A percentile compares a stretch with the other conserved stretches of the same genome.
Conservation (phyloP, 37 sponge, comb jelly and placozoan species). For the Hormiphora californensis region DNA sequence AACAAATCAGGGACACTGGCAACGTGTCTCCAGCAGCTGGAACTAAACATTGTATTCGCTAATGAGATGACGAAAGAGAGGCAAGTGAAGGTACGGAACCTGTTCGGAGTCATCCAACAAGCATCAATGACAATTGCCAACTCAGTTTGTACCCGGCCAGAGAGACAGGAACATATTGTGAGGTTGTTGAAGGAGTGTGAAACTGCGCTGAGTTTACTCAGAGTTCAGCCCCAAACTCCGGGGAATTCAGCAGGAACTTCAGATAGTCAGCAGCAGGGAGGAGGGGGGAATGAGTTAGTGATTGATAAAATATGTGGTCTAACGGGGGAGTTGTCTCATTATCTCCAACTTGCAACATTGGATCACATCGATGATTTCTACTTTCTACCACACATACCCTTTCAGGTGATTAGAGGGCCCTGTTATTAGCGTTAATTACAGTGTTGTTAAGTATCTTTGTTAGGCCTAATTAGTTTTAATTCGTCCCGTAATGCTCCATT, state of each 20-base stretch:
- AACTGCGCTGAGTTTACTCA: neutral
- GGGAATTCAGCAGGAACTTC: too few species aligned
- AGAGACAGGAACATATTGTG: conserved; percentile 12
- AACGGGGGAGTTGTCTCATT: conserved; percentile 31
- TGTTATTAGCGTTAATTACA: too few species aligned
- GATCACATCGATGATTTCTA: conserved; percentile 51
- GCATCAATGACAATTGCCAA: conserved; percentile 8
- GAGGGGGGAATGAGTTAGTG: conserved; percentile 6
- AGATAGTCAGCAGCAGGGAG: too few species aligned
- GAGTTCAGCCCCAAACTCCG: conserved; percentile 1
- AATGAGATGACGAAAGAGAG: conserved; percentile 24
- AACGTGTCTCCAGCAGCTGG: conserved; percentile 15
- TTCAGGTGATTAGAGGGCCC: too few species aligned
- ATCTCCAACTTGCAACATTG: conserved; percentile 50
- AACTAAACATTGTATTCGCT: neutral
- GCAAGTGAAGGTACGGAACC: neutral
- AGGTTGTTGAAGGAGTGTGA: conserved; percentile 40
- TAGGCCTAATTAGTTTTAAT: too few species aligned
- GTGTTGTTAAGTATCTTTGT: too few species aligned
- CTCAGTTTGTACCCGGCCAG: conserved; percentile 24
- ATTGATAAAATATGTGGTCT: conserved; percentile 29
- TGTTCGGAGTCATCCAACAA: neutral
- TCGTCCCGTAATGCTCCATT: too few species aligned
- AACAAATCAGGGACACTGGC: conserved; percentile 29
- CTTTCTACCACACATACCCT: conserved; percentile 43